Evolutionary conservation across 2,797 vertebrate genomes (phyloP).

Genomic region (Pogoniulus pusillus): DNA sequence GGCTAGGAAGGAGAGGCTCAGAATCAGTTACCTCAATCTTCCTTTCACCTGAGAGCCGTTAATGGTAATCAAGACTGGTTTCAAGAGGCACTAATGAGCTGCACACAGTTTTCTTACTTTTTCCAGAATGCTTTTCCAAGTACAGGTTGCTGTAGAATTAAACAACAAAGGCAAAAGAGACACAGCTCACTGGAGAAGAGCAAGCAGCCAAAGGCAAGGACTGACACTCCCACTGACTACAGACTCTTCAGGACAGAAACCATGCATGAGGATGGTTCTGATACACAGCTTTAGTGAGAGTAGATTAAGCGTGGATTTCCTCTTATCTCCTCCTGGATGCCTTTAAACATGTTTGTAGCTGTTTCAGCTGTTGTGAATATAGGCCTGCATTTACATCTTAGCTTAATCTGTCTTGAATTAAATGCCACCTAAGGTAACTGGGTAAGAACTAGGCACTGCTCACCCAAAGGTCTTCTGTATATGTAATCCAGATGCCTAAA

Average conservation of each 20-base stretch:
- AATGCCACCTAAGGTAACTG: not conserved
- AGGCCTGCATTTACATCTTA: not conserved
- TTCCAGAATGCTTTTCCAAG: not conserved
- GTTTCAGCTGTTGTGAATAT: not conserved
- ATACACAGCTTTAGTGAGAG: not conserved
- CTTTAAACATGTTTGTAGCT: not conserved
- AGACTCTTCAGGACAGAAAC: not conserved
- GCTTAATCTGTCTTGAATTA: constrained; percentile 2
- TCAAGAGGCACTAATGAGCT: not conserved
- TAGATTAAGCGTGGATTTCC: not conserved
- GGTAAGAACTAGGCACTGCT: not conserved
- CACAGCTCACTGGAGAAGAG: not conserved
- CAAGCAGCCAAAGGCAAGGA: not conserved
- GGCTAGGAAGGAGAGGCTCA: not conserved
- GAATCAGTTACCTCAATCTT: not conserved
- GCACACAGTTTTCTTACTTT: not conserved
- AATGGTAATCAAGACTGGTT: not conserved
- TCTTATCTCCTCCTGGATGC: not conserved
- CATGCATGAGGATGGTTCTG: not conserved
- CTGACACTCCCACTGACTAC: fast-evolving
- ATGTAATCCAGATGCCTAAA: constrained; percentile 9
- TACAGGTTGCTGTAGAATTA: not conserved
- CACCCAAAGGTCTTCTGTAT: not conserved
- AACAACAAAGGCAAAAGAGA: not conserved
- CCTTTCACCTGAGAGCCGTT: not conserved